A percentile compares a stretch with the other conserved stretches of the same genome.
Conservation (phyloP, 2,888 invertebrate species). For the Andrena flavipes region DNA sequence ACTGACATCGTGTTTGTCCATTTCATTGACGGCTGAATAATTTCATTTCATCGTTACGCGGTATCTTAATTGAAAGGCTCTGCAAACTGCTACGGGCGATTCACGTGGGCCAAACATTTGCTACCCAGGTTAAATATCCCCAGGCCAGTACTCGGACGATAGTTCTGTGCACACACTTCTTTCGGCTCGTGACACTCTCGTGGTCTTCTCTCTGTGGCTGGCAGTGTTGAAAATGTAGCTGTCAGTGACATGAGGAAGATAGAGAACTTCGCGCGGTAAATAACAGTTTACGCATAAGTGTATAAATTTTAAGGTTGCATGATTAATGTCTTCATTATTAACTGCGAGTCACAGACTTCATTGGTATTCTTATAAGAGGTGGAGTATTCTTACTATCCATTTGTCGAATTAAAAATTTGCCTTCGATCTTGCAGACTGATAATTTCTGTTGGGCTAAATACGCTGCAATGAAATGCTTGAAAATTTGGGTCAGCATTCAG, state of each 20-base stretch:
- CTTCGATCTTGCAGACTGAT: no score
- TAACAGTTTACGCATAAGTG: no score
- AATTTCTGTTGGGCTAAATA: neutral
- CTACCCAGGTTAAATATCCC: slow-evolving; percentile 75
- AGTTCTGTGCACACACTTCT: neutral
- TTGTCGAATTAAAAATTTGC: no score
- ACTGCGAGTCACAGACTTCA: no score
- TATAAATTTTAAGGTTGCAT: no score
- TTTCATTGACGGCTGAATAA: slow-evolving; percentile 46
- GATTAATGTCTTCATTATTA: no score
- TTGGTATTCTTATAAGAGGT: no score
- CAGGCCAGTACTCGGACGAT: slow-evolving; percentile 65
- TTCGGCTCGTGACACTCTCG: neutral
- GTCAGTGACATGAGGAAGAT: no score
- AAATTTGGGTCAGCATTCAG: neutral
- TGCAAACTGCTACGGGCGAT: slow-evolving; percentile 76
- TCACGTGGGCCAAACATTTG: slow-evolving; percentile 82
- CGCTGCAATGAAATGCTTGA: neutral
- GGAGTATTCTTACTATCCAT: no score
- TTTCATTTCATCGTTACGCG: slow-evolving; percentile 47
- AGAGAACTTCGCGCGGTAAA: no score
- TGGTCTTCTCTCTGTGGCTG: neutral
- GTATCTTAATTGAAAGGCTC: slow-evolving; percentile 69
- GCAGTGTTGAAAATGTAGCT: no score
- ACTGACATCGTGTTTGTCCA: slow-evolving; percentile 35